A percentile compares a stretch with the other conserved stretches of the same genome.
Evolutionary conservation across 92 coral and sea anemone genomes (phyloP).

Genomic region (Phenganax subtilis): DNA sequence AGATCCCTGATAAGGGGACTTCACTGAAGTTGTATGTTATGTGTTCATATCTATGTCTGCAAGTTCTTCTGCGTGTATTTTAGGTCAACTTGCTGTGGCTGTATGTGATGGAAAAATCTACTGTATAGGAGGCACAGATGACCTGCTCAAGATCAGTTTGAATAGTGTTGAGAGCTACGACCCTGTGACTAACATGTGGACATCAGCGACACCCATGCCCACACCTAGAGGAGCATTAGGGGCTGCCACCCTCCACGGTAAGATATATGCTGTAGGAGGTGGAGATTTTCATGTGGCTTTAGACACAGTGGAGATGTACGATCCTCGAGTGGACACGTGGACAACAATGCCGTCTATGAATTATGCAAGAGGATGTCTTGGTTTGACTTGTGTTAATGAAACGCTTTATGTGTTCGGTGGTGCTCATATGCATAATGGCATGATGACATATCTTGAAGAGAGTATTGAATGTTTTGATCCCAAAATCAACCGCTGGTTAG

Average conservation of each 20-base stretch:
- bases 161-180: constrained; percentile 86
- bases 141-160: constrained; percentile 42
- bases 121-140: constrained; percentile 40
- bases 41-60: no score
- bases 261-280: constrained; percentile 93
- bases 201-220: constrained; percentile 72
- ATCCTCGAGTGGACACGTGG: constrained; percentile 52
- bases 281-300: constrained; percentile 39
- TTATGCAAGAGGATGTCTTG: constrained; percentile 64
- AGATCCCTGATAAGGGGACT: no score
- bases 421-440: constrained; percentile 40
- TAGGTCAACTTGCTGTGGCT: constrained; percentile 38
- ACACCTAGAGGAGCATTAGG: constrained; percentile 90
- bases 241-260: constrained; percentile 70
- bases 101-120: constrained; percentile 41
- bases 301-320: constrained; percentile 58
- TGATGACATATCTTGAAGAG: constrained; percentile 50
- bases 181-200: constrained; percentile 77
- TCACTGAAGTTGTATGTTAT: no score
- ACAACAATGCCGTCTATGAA: constrained; percentile 42
- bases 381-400: constrained; percentile 64
- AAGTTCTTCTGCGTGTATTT: not conserved
- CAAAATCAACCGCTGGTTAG: constrained; percentile 52
- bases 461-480: constrained; percentile 62
- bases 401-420: constrained; percentile 67